Evolutionary conservation across 1,140 invertebrate species (phyloP).

Genomic region (Wasmannia auropunctata): DNA sequence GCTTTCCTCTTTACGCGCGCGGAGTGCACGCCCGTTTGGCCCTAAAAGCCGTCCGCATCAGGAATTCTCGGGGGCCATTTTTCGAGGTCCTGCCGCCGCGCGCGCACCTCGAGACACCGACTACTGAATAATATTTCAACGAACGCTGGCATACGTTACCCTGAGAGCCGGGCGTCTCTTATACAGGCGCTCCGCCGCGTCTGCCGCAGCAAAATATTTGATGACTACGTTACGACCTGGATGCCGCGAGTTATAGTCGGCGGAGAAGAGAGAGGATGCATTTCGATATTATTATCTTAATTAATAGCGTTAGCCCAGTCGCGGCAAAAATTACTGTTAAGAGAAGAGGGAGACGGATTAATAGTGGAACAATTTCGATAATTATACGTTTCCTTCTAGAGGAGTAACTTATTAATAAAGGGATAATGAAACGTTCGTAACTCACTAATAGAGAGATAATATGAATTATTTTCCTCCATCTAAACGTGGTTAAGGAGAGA

Average conservation of each 20-base stretch:
- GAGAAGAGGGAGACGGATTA: background rate
- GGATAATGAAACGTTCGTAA: background rate
- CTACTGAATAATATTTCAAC: constrained; percentile 64
- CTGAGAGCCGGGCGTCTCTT: constrained; percentile 74
- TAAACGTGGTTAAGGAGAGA: background rate
- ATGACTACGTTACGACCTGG: constrained; percentile 46
- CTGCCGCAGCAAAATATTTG: constrained; percentile 58
- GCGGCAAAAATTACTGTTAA: background rate
- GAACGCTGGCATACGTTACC: constrained; percentile 67
- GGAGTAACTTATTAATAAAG: background rate
- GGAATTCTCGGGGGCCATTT: constrained; percentile 55
- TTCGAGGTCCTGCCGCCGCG: constrained; percentile 36
- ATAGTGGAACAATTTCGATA: background rate
- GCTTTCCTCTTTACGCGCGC: constrained; percentile 29
- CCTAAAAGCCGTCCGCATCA: constrained; percentile 63
- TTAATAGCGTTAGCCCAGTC: background rate
- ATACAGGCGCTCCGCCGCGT: constrained; percentile 41
- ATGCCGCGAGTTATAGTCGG: constrained; percentile 15
- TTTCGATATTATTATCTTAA: constrained; percentile 34
- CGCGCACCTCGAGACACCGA: constrained; percentile 42
- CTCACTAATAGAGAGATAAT: background rate
- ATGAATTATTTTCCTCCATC: background rate
- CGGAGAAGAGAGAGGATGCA: background rate
- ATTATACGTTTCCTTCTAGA: background rate
- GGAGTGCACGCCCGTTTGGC: background rate